A percentile compares a stretch with the other conserved stretches of the same genome.
These are phyloP conservation scores for Peromyscus leucopus DNA, from an alignment of 2,113 vertebrate genomes.

Conservation along the genomic window DNA sequence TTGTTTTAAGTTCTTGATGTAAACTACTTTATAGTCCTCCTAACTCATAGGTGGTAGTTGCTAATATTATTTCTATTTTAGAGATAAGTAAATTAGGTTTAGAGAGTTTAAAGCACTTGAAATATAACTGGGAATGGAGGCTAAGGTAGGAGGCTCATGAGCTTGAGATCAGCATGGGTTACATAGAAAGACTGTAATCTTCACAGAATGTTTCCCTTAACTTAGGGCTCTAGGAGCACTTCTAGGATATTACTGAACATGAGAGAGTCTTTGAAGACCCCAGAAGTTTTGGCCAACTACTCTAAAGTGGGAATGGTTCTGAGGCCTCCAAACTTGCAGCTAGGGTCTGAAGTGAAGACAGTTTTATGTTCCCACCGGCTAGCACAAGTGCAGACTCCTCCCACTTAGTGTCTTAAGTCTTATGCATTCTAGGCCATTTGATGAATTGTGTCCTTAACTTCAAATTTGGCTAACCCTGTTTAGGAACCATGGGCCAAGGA, in stretches of 20 bases:
- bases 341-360: not conserved
- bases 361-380: not conserved
- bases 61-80: conserved; percentile 31
- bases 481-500: not conserved
- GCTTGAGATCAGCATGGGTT: not conserved
- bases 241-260: not conserved
- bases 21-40: conserved; percentile 5
- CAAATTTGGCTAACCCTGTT: not conserved
- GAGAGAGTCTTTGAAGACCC: not conserved
- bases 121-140: too few relatives aligned
- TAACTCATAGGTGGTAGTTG: not conserved
- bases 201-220: not conserved
- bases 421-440: not conserved
- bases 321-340: not conserved
- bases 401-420: not conserved
- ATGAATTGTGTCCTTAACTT: not conserved
- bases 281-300: not conserved
- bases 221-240: not conserved
- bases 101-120: not conserved
- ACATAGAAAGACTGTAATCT: not conserved
- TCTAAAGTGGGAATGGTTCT: not conserved
- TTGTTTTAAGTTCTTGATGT: conserved; percentile 15
- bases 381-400: not conserved
- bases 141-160: not conserved
- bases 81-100: not conserved